Evolutionary conservation across 1,140 invertebrate genomes (phyloP).

Genomic region (Coptotermes formosanus): DNA sequence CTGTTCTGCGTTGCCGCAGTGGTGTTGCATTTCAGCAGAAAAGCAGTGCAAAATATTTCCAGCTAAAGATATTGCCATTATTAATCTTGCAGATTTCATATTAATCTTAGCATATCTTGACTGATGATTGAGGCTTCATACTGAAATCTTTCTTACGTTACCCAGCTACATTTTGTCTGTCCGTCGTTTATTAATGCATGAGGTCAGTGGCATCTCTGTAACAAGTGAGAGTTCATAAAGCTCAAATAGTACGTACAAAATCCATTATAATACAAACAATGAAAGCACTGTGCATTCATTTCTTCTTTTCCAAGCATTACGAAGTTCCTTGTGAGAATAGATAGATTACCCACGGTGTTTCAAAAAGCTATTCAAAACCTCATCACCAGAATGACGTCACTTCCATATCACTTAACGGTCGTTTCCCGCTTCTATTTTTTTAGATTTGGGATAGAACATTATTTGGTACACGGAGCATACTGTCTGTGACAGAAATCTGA

Average conservation of each 20-base stretch:
- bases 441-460: background rate
- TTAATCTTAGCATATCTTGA: background rate
- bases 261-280: background rate
- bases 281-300: background rate
- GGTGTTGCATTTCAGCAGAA: too few species aligned
- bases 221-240: background rate
- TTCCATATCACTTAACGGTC: conserved; percentile 12
- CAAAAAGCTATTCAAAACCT: background rate
- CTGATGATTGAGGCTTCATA: background rate
- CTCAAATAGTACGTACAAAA: background rate
- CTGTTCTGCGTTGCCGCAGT: too few species aligned
- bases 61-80: too few species aligned
- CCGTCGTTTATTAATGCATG: background rate
- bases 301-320: background rate
- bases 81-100: background rate
- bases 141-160: background rate
- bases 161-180: background rate
- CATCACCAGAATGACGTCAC: background rate
- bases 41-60: too few species aligned
- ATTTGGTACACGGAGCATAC: conserved; percentile 19
- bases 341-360: background rate
- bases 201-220: background rate
- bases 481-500: conserved; percentile 26
- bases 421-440: background rate
- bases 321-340: background rate